Percentiles rank a stretch among this genome's conserved stretches.
Conservation (phyloP, 92 coral and sea anemone genomes). For the Palythoa heliodiscus region DNA sequence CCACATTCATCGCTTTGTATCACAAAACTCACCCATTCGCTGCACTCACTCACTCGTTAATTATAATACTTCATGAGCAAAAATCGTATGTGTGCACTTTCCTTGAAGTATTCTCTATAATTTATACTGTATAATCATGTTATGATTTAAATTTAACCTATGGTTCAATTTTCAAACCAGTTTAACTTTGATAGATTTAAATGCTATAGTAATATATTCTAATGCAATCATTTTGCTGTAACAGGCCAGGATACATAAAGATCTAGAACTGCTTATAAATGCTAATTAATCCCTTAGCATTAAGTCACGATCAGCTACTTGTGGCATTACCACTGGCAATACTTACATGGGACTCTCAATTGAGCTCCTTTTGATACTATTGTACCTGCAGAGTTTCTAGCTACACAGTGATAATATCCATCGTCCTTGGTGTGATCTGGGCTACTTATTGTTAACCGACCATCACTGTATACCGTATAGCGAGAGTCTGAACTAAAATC, state of each 20-base stretch:
- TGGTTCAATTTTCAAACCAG: too few relatives aligned
- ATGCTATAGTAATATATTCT: background rate
- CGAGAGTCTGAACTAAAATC: conserved; percentile 56
- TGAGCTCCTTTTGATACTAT: conserved; percentile 65
- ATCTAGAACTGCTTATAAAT: too few relatives aligned
- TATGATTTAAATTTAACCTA: too few relatives aligned
- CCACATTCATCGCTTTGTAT: too few relatives aligned
- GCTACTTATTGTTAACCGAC: conserved; percentile 69
- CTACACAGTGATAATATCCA: conserved; percentile 87
- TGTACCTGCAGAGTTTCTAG: conserved; percentile 70
- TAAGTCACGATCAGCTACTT: background rate
- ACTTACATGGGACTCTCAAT: conserved; percentile 90
- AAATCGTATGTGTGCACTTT: too few relatives aligned
- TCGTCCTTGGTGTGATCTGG: conserved; percentile 76
- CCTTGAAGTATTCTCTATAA: too few relatives aligned
- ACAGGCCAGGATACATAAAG: too few relatives aligned
- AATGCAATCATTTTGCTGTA: background rate
- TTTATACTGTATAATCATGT: too few relatives aligned
- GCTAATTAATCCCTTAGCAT: background rate
- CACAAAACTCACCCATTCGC: too few relatives aligned
- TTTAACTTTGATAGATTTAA: too few relatives aligned
- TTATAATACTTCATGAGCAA: too few relatives aligned
- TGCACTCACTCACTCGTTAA: too few relatives aligned
- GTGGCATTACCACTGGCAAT: background rate
- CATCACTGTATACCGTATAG: conserved; percentile 56